These are phyloP conservation scores for Habrosyne pyritoides DNA, from an alignment of 2,888 invertebrate genomes.

Conservation along the genomic window DNA sequence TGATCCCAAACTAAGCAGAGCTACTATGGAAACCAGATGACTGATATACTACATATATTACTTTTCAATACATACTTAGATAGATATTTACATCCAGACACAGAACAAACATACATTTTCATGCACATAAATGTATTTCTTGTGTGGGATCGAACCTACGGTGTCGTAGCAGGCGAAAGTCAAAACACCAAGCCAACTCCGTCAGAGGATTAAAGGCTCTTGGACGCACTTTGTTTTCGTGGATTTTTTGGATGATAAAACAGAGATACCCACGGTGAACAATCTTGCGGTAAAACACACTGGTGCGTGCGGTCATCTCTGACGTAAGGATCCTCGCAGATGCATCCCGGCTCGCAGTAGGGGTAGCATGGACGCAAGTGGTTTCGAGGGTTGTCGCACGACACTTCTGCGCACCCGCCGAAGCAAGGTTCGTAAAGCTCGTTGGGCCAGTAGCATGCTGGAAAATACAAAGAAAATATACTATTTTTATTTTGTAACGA, in stretches of 20 bases:
- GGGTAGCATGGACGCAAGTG: conserved; percentile 78
- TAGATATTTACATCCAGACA: too few species aligned
- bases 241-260: not conserved
- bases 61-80: too few species aligned
- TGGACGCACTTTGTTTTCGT: not conserved
- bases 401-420: conserved; percentile 75
- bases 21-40: too few species aligned
- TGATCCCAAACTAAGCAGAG: too few species aligned
- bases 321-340: conserved; percentile 76
- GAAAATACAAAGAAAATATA: conserved; percentile 14
- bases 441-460: conserved; percentile 77
- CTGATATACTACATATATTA: too few species aligned
- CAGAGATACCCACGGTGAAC: conserved; percentile 64
- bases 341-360: conserved; percentile 77
- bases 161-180: too few species aligned
- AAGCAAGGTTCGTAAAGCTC: conserved; percentile 76
- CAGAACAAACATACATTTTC: too few species aligned
- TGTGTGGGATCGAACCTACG: too few species aligned
- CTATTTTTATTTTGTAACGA: not conserved
- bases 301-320: conserved; percentile 76
- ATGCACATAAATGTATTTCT: too few species aligned
- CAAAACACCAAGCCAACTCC: too few species aligned
- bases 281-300: conserved; percentile 74
- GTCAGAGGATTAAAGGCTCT: not conserved
- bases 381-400: conserved; percentile 77